Conservation (phyloP, 2,888 invertebrate genomes). For the Anarsia innoxiella region DNA sequence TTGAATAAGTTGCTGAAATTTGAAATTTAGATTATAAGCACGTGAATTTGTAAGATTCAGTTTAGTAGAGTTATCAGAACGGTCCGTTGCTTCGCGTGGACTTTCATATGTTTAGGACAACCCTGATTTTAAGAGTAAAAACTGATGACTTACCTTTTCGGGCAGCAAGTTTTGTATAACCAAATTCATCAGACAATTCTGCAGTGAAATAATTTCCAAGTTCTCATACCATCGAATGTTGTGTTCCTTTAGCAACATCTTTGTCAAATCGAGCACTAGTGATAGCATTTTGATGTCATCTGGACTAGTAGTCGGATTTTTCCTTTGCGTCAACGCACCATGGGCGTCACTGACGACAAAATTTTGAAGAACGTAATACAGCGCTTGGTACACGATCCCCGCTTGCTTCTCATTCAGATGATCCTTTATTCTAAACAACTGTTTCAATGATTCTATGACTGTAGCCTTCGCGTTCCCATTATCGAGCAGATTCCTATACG, state of each 20-base stretch:
- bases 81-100: too few species aligned
- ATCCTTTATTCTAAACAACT: slow-evolving; percentile 28
- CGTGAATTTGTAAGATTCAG: not conserved
- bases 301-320: slow-evolving; percentile 22
- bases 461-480: slow-evolving; percentile 15
- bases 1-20: slow-evolving; percentile 75
- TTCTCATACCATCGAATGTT: slow-evolving; percentile 37
- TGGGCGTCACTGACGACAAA: slow-evolving; percentile 27
- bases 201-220: slow-evolving; percentile 31
- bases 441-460: slow-evolving; percentile 22
- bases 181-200: slow-evolving; percentile 30
- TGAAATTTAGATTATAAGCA: too few species aligned
- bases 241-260: slow-evolving; percentile 33
- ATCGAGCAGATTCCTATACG: slow-evolving; percentile 21
- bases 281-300: slow-evolving; percentile 29
- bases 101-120: too few species aligned
- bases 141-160: slow-evolving; percentile 28
- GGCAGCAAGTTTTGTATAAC: slow-evolving; percentile 27
- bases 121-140: too few species aligned
- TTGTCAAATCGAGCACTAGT: slow-evolving; percentile 26
- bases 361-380: slow-evolving; percentile 30
- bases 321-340: slow-evolving; percentile 23
- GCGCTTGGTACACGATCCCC: slow-evolving; percentile 28
- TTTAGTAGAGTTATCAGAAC: too few species aligned
- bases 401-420: slow-evolving; percentile 29